phyloP scores from a whole-genome alignment of 2,888 invertebrate species.

The Agrotis clavis region DNA sequence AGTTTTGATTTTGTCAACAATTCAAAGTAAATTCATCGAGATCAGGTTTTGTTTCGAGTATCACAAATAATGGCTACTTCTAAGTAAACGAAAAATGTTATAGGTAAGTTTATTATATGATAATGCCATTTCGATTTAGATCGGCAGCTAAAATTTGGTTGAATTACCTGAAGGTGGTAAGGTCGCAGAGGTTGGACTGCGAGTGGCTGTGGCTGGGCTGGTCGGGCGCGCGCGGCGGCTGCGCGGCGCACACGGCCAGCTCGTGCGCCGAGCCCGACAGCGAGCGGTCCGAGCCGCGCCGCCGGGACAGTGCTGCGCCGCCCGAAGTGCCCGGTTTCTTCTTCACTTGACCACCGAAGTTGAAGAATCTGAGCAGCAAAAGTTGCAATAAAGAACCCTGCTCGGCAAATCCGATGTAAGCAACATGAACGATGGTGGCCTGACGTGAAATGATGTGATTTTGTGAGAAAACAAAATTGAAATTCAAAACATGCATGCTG shows the following conservation, averaged over 20 bases:
- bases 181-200: conserved; percentile 96
- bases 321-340: conserved; percentile 93
- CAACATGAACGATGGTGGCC: conserved; percentile 33
- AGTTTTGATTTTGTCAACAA: not conserved
- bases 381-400: not conserved
- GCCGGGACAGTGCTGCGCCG: conserved; percentile 88
- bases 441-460: conserved; percentile 14
- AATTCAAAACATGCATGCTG: conserved; percentile 34
- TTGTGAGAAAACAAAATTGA: conserved; percentile 24
- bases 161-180: conserved; percentile 93
- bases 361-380: conserved; percentile 93
- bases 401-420: not conserved
- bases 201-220: conserved; percentile 96
- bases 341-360: conserved; percentile 96
- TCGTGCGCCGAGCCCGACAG: conserved; percentile 96
- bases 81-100: too few species aligned
- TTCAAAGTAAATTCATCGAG: not conserved
- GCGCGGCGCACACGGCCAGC: conserved; percentile 93
- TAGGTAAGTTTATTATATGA: too few species aligned
- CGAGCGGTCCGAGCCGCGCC: conserved; percentile 96
- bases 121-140: not conserved
- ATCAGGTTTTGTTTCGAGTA: too few species aligned
- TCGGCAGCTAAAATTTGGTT: not conserved
- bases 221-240: conserved; percentile 90
- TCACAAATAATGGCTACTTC: too few species aligned